Evolutionary conservation across 2,113 vertebrate species (phyloP), one percentile per base, ranked within the genome.

Genomic region (Myxocyprinus asiaticus): DNA sequence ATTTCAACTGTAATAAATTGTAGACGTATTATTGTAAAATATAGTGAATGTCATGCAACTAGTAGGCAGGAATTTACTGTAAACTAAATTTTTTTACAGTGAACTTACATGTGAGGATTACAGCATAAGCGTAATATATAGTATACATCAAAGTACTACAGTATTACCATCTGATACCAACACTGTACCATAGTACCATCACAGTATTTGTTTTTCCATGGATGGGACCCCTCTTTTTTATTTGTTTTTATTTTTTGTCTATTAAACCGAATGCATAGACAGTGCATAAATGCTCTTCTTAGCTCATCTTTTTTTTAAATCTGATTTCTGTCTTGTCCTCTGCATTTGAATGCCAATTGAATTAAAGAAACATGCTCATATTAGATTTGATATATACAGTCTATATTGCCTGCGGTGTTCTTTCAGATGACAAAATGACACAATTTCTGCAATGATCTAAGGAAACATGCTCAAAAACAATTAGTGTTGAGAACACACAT

Each of bases 391-490:
- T 63, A 43, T 33, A 61, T 76, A 62, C 73, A 15, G 62, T 55
- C 73, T 65, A 47, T 76, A 65, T 76, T 17, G 48, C 56, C 69
- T 5, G 56, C 77, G 59, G 63, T 82, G 47, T 76, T 66, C 45
- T 71, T 47, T 66, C 61, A 9, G 85, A 83, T 88, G 87, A 83
- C 85, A 84, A 87, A 89, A 88, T 83, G n/a, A 65, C 76, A 82
- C 83, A 89, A 88, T 92, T 92, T 91, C 90, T 86, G 83, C 87
- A 90, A 90, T 91, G 89, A 85, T 92, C 91, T 88, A 92, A 90
- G 85, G 66, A 82, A 92, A 93, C 89, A 90, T 90, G 88, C 90
- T 93, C 92, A 91, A 90, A 92, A 94, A 93, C 93, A 93, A 93
- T 93, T 93, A 93, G 84, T 76, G 82, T 78, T 80, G 85, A 87